A percentile compares a stretch with the other conserved stretches of the same genome.
phyloP scores from a whole-genome alignment of 2,888 invertebrate species.

The Lampropteryx suffumata region DNA sequence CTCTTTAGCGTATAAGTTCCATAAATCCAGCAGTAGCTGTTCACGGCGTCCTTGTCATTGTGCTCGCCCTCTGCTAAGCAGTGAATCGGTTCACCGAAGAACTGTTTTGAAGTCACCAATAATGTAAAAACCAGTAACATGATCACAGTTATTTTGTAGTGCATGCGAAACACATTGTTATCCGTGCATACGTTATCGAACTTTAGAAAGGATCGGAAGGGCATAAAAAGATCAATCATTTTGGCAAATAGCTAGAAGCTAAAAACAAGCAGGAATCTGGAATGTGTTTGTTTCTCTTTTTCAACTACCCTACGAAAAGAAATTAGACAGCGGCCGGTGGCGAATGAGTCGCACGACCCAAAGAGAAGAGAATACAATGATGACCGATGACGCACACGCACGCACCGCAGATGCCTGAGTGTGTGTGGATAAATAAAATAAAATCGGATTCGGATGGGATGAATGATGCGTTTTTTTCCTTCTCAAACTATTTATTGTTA shows the following conservation, averaged over 20 bases:
- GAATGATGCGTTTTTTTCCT: too few species aligned
- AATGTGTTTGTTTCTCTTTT: too few species aligned
- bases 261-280: too few species aligned
- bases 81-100: constrained; percentile 93
- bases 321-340: too few species aligned
- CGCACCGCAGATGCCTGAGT: too few species aligned
- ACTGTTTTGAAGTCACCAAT: constrained; percentile 90
- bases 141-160: constrained; percentile 88
- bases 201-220: constrained; percentile 86
- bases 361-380: too few species aligned
- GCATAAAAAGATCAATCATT: constrained; percentile 87
- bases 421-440: too few species aligned
- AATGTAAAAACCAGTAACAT: constrained; percentile 88
- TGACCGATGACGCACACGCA: too few species aligned
- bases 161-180: constrained; percentile 88
- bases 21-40: constrained; percentile 91
- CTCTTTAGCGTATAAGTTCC: constrained; percentile 86
- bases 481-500: too few species aligned
- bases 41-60: constrained; percentile 83
- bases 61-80: constrained; percentile 83
- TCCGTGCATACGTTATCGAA: constrained; percentile 87
- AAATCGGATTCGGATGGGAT: too few species aligned
- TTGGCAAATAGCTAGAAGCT: constrained; percentile 30
- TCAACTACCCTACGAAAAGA: constrained; percentile 7
- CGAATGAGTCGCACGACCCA: too few species aligned